These are phyloP conservation scores for Halocaridina rubra DNA, from an alignment of 2,888 invertebrate species.

Conservation along the genomic window DNA sequence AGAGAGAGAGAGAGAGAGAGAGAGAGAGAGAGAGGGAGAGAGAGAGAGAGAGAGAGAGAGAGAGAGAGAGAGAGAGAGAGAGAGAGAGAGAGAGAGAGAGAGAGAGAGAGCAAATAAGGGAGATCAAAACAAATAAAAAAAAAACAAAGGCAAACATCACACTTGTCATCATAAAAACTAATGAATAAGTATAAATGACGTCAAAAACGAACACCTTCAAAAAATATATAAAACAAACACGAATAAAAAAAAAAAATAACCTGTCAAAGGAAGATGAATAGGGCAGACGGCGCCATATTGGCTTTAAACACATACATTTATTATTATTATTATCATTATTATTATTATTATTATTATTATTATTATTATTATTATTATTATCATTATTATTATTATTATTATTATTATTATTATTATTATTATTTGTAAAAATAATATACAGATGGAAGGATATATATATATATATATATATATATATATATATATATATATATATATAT, in stretches of 20 bases:
- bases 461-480: too few species aligned
- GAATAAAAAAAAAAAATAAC: not conserved
- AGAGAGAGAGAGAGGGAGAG: not conserved
- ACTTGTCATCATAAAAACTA: not conserved
- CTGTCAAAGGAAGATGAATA: not conserved
- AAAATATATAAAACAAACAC: too few species aligned
- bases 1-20: not conserved
- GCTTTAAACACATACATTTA: too few species aligned
- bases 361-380: too few species aligned
- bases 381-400: too few species aligned
- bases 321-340: too few species aligned
- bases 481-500: too few species aligned
- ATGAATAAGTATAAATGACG: not conserved
- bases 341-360: too few species aligned
- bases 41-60: not conserved
- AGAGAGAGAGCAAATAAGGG: not conserved
- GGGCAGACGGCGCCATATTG: not conserved
- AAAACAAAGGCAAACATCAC: not conserved
- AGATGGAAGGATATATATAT: too few species aligned
- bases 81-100: slow-evolving; percentile 27
- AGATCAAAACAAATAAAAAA: not conserved
- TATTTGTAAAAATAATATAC: too few species aligned
- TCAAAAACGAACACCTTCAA: too few species aligned
- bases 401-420: too few species aligned
- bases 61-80: slow-evolving; percentile 22